Percentiles rank a stretch among this genome's conserved stretches.
These are phyloP conservation scores for Neoaliturus tenellus DNA, from an alignment of 2,888 invertebrate genomes.

Conservation along the genomic window DNA sequence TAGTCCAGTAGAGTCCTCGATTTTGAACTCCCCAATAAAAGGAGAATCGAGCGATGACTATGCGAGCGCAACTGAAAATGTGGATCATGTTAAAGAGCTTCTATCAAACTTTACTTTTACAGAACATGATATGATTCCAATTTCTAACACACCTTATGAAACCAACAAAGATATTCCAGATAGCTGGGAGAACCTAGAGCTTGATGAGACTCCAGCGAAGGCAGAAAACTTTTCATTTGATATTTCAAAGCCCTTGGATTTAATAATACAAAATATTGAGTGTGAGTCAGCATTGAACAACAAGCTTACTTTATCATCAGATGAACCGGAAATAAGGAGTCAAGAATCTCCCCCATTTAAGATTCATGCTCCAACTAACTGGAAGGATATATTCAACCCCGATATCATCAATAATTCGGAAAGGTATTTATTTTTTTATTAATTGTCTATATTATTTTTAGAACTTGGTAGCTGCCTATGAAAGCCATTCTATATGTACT, in stretches of 20 bases:
- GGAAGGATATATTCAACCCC: conserved; percentile 5
- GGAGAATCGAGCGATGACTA: conserved; percentile 4
- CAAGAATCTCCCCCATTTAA: not conserved
- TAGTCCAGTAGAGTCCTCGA: not conserved
- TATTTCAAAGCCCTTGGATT: not conserved
- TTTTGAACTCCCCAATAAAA: not conserved
- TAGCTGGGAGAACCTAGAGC: conserved; percentile 3
- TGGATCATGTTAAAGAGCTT: not conserved
- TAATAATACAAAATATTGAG: not conserved
- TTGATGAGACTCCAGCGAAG: not conserved
- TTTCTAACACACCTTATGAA: not conserved
- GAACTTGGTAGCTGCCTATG: no score
- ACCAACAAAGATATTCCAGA: conserved; percentile 1
- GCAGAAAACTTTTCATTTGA: not conserved
- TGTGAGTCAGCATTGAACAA: not conserved
- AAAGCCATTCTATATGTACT: no score
- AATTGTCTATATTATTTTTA: no score
- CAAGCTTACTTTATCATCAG: not conserved
- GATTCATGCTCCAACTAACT: not conserved
- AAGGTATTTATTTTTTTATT: no score
- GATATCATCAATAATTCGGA: not conserved
- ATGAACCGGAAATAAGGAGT: not conserved
- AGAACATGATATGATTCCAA: not conserved
- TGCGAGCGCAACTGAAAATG: not conserved
- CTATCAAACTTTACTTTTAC: not conserved